Percentiles rank a stretch among this genome's conserved stretches.
phyloP scores from a whole-genome alignment of 2,797 vertebrate genomes.

The Chiroxiphia lanceolata region DNA sequence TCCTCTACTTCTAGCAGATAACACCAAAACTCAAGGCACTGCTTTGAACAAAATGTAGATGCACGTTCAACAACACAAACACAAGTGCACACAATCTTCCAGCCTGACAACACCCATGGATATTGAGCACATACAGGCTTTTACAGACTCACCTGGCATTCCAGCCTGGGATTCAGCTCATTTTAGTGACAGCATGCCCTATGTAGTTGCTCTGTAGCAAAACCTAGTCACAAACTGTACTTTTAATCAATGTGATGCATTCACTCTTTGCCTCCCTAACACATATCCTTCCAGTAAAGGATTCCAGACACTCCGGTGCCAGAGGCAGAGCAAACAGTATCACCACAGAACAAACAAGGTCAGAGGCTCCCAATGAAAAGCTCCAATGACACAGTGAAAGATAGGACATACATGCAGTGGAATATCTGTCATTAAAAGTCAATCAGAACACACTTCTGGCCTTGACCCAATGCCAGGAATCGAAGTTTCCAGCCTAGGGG shows the following conservation, averaged over 20 bases:
- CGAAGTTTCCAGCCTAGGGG: background rate
- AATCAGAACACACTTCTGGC: background rate
- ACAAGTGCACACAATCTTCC: background rate
- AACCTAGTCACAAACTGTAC: slow-evolving; percentile 17
- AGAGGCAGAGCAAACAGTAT: slow-evolving; percentile 59
- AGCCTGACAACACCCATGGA: background rate
- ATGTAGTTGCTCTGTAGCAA: background rate
- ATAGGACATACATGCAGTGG: background rate
- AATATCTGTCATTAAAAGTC: background rate
- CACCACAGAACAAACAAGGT: slow-evolving; percentile 48
- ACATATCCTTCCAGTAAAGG: slow-evolving; percentile 31
- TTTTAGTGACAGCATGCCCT: background rate
- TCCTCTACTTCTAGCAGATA: background rate
- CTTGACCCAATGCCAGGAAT: background rate
- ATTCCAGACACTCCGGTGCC: slow-evolving; percentile 31
- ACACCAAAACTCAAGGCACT: background rate
- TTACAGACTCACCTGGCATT: background rate
- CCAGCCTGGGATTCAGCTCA: background rate
- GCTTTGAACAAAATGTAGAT: background rate
- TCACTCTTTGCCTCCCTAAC: slow-evolving; percentile 11
- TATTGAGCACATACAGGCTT: background rate
- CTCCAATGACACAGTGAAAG: slow-evolving; percentile 25
- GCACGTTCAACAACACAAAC: background rate
- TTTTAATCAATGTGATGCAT: slow-evolving; percentile 56
- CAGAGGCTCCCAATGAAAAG: slow-evolving; percentile 28